Conservation (phyloP, 2,888 invertebrate genomes). For the Entomobrya multifasciata region DNA sequence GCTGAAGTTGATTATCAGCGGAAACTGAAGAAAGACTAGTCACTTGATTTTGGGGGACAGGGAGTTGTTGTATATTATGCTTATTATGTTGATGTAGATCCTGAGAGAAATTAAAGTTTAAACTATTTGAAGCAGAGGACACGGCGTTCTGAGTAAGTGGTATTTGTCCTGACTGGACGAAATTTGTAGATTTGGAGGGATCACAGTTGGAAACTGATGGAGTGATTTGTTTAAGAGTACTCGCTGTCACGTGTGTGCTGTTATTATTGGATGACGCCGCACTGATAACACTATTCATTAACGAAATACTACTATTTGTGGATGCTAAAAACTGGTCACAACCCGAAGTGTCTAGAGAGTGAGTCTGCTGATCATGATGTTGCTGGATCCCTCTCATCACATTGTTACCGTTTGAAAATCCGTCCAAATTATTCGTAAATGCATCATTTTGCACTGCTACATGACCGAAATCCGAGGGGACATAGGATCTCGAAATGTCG, state of each 20-base stretch:
- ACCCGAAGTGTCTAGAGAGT: conserved; percentile 58
- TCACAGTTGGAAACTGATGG: conserved; percentile 78
- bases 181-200: conserved; percentile 75
- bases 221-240: conserved; percentile 64
- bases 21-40: conserved; percentile 77
- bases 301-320: conserved; percentile 62
- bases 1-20: conserved; percentile 66
- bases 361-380: conserved; percentile 51
- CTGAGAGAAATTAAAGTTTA: conserved; percentile 71
- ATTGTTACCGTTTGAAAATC: conserved; percentile 67
- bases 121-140: conserved; percentile 58
- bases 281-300: conserved; percentile 66
- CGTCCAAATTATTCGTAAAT: conserved; percentile 59
- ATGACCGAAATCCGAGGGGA: conserved; percentile 79
- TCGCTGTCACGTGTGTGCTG: conserved; percentile 59
- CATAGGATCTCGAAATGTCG: conserved; percentile 79
- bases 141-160: conserved; percentile 60
- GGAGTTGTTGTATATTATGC: conserved; percentile 47
- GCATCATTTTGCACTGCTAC: conserved; percentile 61
- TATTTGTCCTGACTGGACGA: conserved; percentile 69
- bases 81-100: conserved; percentile 73
- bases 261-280: conserved; percentile 62
- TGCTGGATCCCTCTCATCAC: conserved; percentile 54
- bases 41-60: conserved; percentile 71
- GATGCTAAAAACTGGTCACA: conserved; percentile 70